phyloP scores from a whole-genome alignment of 2,888 invertebrate species.

The Torymus auratus region DNA sequence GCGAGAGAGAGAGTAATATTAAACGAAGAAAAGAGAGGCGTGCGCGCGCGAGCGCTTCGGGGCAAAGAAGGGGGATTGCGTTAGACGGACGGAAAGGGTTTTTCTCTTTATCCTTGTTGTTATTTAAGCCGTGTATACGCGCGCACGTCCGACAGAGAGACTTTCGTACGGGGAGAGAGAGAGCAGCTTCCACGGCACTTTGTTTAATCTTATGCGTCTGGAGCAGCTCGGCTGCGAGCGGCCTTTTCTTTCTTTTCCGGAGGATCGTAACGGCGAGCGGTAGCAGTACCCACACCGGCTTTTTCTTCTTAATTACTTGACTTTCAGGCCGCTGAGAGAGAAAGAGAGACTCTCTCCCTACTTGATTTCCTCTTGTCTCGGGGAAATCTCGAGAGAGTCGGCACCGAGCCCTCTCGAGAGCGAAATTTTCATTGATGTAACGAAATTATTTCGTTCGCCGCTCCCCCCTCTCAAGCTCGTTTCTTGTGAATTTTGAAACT shows the following conservation, averaged over 20 bases:
- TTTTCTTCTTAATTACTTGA: constrained; percentile 54
- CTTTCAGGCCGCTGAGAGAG: constrained; percentile 24
- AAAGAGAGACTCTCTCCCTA: background rate
- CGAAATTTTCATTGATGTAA: constrained; percentile 48
- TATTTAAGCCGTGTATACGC: constrained; percentile 43
- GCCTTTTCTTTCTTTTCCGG: background rate
- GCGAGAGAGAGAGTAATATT: constrained; percentile 24
- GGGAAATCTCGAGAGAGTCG: constrained; percentile 38
- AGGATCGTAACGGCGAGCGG: background rate
- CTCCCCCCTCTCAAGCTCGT: background rate
- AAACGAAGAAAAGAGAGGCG: constrained; percentile 15
- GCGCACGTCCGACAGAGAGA: constrained; percentile 24
- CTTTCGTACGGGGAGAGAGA: too few relatives aligned
- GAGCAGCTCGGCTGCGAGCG: background rate
- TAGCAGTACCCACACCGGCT: constrained; percentile 23
- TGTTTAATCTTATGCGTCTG: constrained; percentile 56
- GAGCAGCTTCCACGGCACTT: constrained; percentile 24
- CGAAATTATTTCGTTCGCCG: constrained; percentile 44
- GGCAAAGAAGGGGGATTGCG: constrained; percentile 25
- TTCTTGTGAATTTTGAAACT: constrained; percentile 54
- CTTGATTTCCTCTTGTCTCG: constrained; percentile 30
- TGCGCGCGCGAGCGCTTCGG: too few relatives aligned
- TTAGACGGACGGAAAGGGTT: constrained; percentile 40
- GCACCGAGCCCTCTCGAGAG: background rate
- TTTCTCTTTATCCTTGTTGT: constrained; percentile 48